phyloP scores from a whole-genome alignment of 2,797 vertebrate species.

The Phylloscopus collybita region DNA sequence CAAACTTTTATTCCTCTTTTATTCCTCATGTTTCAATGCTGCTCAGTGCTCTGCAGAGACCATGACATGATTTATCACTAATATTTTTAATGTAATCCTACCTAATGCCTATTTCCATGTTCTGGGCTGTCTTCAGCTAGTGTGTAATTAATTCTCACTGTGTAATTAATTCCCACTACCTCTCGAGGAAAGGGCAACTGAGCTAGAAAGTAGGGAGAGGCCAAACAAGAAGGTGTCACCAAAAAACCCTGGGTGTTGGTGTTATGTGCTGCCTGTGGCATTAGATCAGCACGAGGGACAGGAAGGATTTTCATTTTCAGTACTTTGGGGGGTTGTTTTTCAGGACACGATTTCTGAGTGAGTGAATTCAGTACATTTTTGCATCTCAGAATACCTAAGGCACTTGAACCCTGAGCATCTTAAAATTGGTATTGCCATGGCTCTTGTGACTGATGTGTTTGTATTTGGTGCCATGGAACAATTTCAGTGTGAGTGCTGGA shows the following conservation, averaged over 20 bases:
- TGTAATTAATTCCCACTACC: background rate
- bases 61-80: background rate
- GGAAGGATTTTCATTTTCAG: background rate
- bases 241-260: background rate
- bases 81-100: background rate
- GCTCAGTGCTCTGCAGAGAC: background rate
- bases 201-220: background rate
- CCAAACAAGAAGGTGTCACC: background rate
- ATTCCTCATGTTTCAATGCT: background rate
- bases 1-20: background rate
- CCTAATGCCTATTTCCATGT: background rate
- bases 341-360: background rate
- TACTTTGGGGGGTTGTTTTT: background rate
- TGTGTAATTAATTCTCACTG: background rate
- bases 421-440: rapidly evolving
- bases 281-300: background rate
- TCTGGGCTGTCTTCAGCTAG: background rate
- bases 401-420: background rate
- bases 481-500: background rate
- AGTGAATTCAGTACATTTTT: background rate
- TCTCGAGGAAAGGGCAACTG: background rate
- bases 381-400: background rate
- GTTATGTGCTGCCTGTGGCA: rapidly evolving
- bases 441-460: background rate
- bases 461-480: background rate